Evolutionary conservation across 1,140 invertebrate genomes (phyloP).

Genomic region (Rhyzopertha dominica): DNA sequence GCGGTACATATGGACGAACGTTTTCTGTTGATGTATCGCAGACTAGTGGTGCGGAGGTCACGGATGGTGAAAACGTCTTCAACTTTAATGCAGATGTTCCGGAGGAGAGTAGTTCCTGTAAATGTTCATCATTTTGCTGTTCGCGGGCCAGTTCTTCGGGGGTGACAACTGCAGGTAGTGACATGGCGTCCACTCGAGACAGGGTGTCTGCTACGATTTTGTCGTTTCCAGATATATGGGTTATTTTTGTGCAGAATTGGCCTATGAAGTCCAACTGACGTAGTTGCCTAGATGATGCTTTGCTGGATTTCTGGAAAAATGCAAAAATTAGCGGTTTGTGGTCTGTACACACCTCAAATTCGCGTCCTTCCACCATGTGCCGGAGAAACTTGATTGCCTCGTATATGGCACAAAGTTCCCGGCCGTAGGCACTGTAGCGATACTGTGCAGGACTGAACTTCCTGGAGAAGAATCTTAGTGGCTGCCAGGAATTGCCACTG

Average conservation of each 20-base stretch:
- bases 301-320: conserved; percentile 17
- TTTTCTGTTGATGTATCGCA: conserved; percentile 21
- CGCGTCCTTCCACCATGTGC: conserved; percentile 27
- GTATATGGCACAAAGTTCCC: conserved; percentile 47
- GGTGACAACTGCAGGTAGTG: conserved; percentile 20
- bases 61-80: conserved; percentile 8
- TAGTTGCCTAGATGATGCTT: conserved; percentile 27
- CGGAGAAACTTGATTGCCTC: conserved; percentile 27
- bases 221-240: conserved; percentile 34
- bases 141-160: not conserved
- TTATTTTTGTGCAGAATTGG: conserved; percentile 38
- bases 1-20: conserved; percentile 28
- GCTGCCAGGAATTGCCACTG: conserved; percentile 14
- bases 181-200: conserved; percentile 26
- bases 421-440: conserved; percentile 43
- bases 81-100: conserved; percentile 12
- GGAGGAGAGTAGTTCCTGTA: not conserved
- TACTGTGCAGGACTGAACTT: conserved; percentile 36
- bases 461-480: conserved; percentile 12
- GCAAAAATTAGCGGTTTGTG: conserved; percentile 26
- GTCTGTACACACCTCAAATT: conserved; percentile 23
- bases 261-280: conserved; percentile 32
- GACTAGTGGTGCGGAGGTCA: no score
- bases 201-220: conserved; percentile 35
- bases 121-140: conserved; percentile 9